Conservation (phyloP, 35 echinoderm and acorn worm species). For the Hemicentrotus pulcherrimus region DNA sequence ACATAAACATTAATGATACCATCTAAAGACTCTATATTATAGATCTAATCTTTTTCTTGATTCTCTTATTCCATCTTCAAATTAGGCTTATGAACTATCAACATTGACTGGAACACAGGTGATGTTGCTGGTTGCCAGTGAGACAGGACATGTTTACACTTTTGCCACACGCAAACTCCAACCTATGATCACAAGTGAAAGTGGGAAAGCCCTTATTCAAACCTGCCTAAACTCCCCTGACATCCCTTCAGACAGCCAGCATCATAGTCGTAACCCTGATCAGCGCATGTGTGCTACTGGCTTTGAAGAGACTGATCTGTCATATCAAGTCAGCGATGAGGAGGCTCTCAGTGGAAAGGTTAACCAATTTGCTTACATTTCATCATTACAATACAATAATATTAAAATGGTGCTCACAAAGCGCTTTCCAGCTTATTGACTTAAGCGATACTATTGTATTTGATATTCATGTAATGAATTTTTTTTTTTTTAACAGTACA, state of each 20-base stretch:
- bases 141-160: slow-evolving; percentile 98
- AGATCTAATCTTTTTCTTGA: not conserved
- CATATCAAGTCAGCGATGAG: slow-evolving; percentile 87
- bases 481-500: no score
- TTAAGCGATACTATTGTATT: no score
- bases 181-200: slow-evolving; percentile 99
- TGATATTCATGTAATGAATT: no score
- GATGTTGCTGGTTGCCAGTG: slow-evolving; percentile 97
- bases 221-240: slow-evolving; percentile 98
- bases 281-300: slow-evolving; percentile 98
- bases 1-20: no score
- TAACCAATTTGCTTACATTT: not conserved
- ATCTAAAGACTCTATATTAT: not conserved
- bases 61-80: not conserved
- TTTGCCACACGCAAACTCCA: slow-evolving; percentile 98
- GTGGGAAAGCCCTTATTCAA: slow-evolving; percentile 96
- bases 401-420: no score
- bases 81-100: slow-evolving; percentile 95
- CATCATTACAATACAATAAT: no score
- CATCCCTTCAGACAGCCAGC: slow-evolving; percentile 62
- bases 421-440: no score
- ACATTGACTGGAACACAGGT: slow-evolving; percentile 98
- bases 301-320: slow-evolving; percentile 96
- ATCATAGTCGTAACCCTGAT: slow-evolving; percentile 65
- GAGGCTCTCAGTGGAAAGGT: slow-evolving; percentile 56